Conservation (phyloP, 1,140 invertebrate genomes). For the Melanaphis sacchari region DNA sequence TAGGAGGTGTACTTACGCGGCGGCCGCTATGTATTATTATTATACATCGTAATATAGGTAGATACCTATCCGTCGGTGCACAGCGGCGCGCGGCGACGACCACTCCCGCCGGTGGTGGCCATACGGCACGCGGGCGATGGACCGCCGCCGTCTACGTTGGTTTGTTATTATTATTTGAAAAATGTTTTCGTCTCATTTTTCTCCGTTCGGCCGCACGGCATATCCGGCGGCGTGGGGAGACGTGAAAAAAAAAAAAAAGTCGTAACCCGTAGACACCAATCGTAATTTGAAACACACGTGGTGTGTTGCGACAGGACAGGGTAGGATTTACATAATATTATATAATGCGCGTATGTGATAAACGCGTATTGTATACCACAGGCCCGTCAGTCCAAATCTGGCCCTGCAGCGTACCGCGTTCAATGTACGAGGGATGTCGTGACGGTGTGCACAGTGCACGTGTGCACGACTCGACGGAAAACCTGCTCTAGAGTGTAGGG, state of each 20-base stretch:
- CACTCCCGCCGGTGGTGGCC: constrained; percentile 39
- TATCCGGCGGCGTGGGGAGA: not conserved
- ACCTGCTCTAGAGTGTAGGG: not conserved
- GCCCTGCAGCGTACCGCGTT: not conserved
- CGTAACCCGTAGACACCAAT: not conserved
- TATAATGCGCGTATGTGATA: not conserved
- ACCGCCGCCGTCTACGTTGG: not conserved
- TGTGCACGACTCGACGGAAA: not conserved
- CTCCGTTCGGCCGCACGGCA: not conserved
- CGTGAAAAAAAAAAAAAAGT: too few relatives aligned
- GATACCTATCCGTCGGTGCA: not conserved
- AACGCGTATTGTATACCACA: not conserved
- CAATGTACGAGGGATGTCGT: too few relatives aligned
- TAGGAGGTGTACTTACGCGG: not conserved
- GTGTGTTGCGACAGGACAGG: not conserved
- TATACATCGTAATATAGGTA: not conserved
- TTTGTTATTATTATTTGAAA: not conserved
- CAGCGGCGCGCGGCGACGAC: not conserved
- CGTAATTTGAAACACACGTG: not conserved
- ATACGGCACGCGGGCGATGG: constrained; percentile 16
- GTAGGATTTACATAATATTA: not conserved
- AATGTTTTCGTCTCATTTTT: not conserved
- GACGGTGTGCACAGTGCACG: not conserved
- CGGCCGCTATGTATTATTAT: not conserved
- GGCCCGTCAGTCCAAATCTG: too few relatives aligned